Evolutionary conservation across 2,797 vertebrate genomes (phyloP), one percentile per base, ranked within the genome.

Genomic region (Diglossa cyanea): DNA sequence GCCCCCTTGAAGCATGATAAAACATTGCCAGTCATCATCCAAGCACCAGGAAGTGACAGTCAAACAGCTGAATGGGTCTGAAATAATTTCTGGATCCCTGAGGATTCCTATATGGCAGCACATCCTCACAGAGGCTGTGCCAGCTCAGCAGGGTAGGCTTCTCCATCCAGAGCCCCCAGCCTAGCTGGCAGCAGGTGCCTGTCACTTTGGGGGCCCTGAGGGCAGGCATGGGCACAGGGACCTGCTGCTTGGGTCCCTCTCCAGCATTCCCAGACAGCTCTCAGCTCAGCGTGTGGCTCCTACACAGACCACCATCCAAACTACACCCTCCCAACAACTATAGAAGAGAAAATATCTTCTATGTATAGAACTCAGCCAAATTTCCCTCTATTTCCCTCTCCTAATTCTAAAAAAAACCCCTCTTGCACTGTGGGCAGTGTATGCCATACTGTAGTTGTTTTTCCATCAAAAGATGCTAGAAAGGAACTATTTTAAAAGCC

Each of bases 121-220:
- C 20, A 10, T 30, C 30, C 5, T 3, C 57, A 8, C 30, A 12
- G 37, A 30, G 2, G 6, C 19, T 4, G 3, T 51, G 10, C 18
- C 39, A 30, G 19, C 25, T 44, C 57, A 55, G 61, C 2, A 2
- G 28, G 21, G 7, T 28, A 3, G 40, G 31, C 8, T 63, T 40
- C 61, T 63, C 28, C 37, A 25, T 9, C 7, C 35, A 11, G 15
- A n/a, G 4, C 2, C 31, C 60, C 28, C 53, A 45, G 13, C 2
- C 1, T 6, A 21, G 28, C 15, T 82, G 71, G 16, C 50, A 42
- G 35, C 28, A 58, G 20, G 50, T 18, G 3, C 10, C 25, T 5
- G 2, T 37, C 30, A 2, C n/a, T 8, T 19, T 0, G 0, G 33
- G 14, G 42, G 1, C 31, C 26, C 42, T 9, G 12, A 12, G 51